phyloP scores from a whole-genome alignment of 2,888 invertebrate genomes.

The Belgica antarctica region DNA sequence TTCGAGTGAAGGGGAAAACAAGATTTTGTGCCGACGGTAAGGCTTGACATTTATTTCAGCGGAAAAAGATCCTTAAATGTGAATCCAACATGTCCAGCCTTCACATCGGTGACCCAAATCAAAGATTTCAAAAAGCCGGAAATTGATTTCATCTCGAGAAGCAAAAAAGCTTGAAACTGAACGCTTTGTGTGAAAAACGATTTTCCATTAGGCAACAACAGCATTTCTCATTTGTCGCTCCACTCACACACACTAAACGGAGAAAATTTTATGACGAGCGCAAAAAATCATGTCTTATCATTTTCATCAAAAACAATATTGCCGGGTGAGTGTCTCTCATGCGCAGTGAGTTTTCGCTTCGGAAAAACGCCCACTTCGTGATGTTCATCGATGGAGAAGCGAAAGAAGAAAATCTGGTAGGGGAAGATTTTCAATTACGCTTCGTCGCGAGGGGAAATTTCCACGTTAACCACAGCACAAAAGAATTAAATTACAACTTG shows the following conservation, averaged over 20 bases:
- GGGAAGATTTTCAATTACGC: slow-evolving; percentile 16
- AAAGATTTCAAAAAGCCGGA: slow-evolving; percentile 2
- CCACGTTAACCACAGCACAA: slow-evolving; percentile 33
- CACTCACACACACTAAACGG: background rate
- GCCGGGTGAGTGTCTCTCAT: slow-evolving; percentile 6
- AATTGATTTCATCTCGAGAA: slow-evolving; percentile 13
- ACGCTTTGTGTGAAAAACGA: background rate
- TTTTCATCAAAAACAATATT: slow-evolving; percentile 15
- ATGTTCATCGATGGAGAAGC: too few relatives aligned
- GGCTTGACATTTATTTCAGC: too few relatives aligned
- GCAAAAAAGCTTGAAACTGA: slow-evolving; percentile 1
- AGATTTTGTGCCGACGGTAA: too few relatives aligned
- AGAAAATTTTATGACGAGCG: background rate
- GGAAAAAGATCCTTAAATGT: too few relatives aligned
- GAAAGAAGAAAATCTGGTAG: background rate
- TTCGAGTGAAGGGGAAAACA: background rate
- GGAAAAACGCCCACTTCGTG: slow-evolving; percentile 26
- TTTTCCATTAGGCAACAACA: too few relatives aligned
- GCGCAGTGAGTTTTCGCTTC: background rate
- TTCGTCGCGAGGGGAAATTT: background rate
- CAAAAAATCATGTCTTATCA: slow-evolving; percentile 39
- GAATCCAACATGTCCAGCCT: too few relatives aligned
- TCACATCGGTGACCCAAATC: slow-evolving; percentile 15
- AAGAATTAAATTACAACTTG: slow-evolving; percentile 37
- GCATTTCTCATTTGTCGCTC: background rate